Evolutionary conservation across 2,113 vertebrate genomes (phyloP).

Genomic region (Pelobates fuscus): DNA sequence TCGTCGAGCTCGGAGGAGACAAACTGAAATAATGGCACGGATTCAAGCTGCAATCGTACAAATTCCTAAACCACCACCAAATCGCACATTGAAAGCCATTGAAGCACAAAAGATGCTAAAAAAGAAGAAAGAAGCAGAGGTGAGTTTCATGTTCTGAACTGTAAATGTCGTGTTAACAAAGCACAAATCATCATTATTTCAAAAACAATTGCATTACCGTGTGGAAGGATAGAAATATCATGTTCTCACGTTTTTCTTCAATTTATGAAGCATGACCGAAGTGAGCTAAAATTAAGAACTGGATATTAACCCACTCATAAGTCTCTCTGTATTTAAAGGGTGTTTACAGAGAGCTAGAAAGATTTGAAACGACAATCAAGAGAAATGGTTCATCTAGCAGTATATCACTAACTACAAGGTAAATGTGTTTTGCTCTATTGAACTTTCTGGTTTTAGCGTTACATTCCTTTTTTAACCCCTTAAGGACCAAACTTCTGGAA

Average conservation of each 20-base stretch:
- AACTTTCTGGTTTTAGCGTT: no score
- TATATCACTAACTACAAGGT: slow-evolving; percentile 63
- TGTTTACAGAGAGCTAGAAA: slow-evolving; percentile 75
- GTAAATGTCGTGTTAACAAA: background rate
- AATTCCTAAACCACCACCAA: slow-evolving; percentile 71
- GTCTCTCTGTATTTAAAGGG: no score
- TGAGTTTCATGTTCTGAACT: slow-evolving; percentile 52
- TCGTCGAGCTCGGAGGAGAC: slow-evolving; percentile 61
- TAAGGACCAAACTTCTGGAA: no score
- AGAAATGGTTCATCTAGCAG: slow-evolving; percentile 55
- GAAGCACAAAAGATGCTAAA: slow-evolving; percentile 67
- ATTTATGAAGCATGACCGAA: no score
- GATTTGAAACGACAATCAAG: slow-evolving; percentile 79
- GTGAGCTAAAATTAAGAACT: no score
- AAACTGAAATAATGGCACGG: slow-evolving; percentile 72
- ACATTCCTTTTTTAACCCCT: no score
- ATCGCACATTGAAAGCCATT: slow-evolving; percentile 61
- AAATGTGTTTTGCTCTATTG: background rate
- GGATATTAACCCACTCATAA: no score
- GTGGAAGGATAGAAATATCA: background rate
- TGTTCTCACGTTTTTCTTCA: no score
- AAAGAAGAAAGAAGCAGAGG: slow-evolving; percentile 79
- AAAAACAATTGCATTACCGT: background rate
- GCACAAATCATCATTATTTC: background rate
- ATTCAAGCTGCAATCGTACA: slow-evolving; percentile 71